A percentile compares a stretch with the other conserved stretches of the same genome.
phyloP scores from a whole-genome alignment of 1,140 invertebrate genomes.

The Drosophila grimshawi region DNA sequence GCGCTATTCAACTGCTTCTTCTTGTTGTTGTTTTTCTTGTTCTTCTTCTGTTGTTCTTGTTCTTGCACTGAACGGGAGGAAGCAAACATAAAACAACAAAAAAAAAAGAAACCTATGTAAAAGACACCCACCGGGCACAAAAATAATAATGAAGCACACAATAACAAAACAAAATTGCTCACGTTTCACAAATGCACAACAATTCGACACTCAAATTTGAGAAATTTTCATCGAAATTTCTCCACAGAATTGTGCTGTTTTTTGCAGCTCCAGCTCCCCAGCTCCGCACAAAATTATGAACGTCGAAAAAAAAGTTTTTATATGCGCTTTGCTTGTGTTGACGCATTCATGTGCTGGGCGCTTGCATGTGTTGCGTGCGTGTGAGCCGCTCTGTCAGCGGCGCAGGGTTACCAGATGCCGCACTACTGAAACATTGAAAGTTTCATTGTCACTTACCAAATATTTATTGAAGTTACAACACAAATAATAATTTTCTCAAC shows the following conservation, averaged over 20 bases:
- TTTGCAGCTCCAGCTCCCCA: conserved; percentile 35
- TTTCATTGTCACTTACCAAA: neutral
- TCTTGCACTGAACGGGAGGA: conserved; percentile 24
- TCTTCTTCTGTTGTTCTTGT: conserved; percentile 19
- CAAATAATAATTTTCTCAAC: neutral
- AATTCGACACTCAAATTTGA: conserved; percentile 17
- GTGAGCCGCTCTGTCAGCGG: conserved; percentile 54
- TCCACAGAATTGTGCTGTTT: conserved; percentile 4
- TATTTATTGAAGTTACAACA: rapidly evolving
- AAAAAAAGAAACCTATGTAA: neutral
- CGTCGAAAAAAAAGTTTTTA: conserved; percentile 64
- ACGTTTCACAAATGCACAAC: conserved; percentile 5
- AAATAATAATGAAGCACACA: conserved; percentile 25
- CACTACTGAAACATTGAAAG: neutral
- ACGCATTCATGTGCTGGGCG: conserved; percentile 40
- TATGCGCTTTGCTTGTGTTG: conserved; percentile 48
- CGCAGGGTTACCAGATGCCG: conserved; percentile 48
- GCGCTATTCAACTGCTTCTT: neutral
- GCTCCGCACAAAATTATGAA: conserved; percentile 66
- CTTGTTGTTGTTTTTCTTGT: neutral
- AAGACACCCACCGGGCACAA: neutral
- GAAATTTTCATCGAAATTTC: conserved; percentile 10
- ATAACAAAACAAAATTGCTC: conserved; percentile 31
- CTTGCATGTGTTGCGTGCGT: conserved; percentile 57
- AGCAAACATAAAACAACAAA: conserved; percentile 14